phyloP scores from a whole-genome alignment of 2,888 invertebrate species.

The Cryptocheilus praepositus region DNA sequence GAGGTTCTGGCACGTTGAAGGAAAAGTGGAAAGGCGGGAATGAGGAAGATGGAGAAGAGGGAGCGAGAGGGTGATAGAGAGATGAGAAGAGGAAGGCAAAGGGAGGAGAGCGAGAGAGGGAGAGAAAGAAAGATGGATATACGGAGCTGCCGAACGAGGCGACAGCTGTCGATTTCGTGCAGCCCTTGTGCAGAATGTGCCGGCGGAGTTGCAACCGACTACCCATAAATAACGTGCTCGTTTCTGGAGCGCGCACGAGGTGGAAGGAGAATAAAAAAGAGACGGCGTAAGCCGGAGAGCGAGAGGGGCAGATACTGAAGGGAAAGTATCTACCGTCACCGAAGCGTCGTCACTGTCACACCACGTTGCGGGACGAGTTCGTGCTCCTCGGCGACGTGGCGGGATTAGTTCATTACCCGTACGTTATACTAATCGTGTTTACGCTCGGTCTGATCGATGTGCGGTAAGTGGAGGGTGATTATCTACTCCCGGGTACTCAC shows the following conservation, averaged over 20 bases:
- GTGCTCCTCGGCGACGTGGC: conserved; percentile 57
- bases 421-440: conserved; percentile 67
- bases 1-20: conserved; percentile 21
- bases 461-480: conserved; percentile 47
- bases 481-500: conserved; percentile 43
- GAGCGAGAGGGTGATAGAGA: conserved; percentile 15
- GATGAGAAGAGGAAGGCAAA: conserved; percentile 27
- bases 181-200: conserved; percentile 57
- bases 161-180: conserved; percentile 69
- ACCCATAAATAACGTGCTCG: conserved; percentile 65
- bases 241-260: conserved; percentile 52
- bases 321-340: conserved; percentile 23
- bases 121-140: conserved; percentile 49
- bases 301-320: conserved; percentile 18
- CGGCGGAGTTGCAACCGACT: conserved; percentile 58
- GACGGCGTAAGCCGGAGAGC: conserved; percentile 13
- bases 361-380: conserved; percentile 42
- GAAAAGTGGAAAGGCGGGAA: conserved; percentile 33
- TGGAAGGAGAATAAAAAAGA: conserved; percentile 18
- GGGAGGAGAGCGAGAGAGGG: conserved; percentile 2
- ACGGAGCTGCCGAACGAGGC: conserved; percentile 54
- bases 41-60: conserved; percentile 10
- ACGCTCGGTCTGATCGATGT: conserved; percentile 58
- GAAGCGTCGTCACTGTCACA: conserved; percentile 26
- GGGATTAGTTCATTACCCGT: conserved; percentile 65